Evolutionary conservation across 2,888 invertebrate species (phyloP).

Genomic region (Nowickia ferox): DNA sequence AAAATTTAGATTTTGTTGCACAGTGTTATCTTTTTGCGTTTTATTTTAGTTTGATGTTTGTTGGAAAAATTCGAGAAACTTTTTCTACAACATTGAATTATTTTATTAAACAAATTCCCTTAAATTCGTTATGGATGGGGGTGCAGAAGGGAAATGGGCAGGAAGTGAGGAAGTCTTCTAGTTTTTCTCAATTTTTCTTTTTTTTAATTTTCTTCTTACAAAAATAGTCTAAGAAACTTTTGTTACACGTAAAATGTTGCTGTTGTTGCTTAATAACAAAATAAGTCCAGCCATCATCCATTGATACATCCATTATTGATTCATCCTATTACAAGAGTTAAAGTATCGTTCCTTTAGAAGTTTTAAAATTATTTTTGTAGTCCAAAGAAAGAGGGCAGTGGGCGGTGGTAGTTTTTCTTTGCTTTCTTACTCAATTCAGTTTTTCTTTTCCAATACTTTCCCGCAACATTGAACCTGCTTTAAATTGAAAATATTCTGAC

Average conservation of each 20-base stretch:
- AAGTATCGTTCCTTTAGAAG: slow-evolving; percentile 37
- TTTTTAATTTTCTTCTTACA: slow-evolving; percentile 24
- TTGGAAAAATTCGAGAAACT: background rate
- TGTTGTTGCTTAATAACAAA: slow-evolving; percentile 48
- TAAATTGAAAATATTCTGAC: slow-evolving; percentile 1
- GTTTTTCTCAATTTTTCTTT: slow-evolving; percentile 30
- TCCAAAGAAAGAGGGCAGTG: slow-evolving; percentile 64
- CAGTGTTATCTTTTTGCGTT: background rate
- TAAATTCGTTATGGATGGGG: background rate
- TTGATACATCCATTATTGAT: slow-evolving; percentile 4
- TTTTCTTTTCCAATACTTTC: background rate
- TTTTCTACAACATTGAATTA: slow-evolving; percentile 30
- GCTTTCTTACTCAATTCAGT: background rate
- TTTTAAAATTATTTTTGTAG: slow-evolving; percentile 45
- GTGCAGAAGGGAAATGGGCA: background rate
- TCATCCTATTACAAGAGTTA: slow-evolving; percentile 30
- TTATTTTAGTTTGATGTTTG: background rate
- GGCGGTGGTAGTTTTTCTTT: slow-evolving; percentile 50
- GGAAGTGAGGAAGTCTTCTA: slow-evolving; percentile 58
- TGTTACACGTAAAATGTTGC: slow-evolving; percentile 47
- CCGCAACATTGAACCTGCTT: background rate
- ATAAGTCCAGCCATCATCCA: slow-evolving; percentile 45
- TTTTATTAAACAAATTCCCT: slow-evolving; percentile 50
- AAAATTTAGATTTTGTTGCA: no score
- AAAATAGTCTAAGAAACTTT: slow-evolving; percentile 58